A percentile compares a stretch with the other conserved stretches of the same genome.
Conservation (phyloP, 2,888 invertebrate species). For the Caprella mutica region DNA sequence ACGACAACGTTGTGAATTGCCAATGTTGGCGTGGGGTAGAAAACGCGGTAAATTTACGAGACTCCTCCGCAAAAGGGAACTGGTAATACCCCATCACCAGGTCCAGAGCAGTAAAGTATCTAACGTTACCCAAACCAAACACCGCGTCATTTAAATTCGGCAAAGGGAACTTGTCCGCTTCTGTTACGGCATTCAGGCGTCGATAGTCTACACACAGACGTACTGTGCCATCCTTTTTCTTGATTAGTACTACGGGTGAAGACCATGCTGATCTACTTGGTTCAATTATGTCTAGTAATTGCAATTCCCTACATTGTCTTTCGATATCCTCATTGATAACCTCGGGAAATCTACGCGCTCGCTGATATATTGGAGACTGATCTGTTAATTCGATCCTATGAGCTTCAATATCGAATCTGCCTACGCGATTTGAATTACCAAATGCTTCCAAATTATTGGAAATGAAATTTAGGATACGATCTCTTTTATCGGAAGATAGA, state of each 20-base stretch:
- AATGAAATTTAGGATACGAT: too few relatives aligned
- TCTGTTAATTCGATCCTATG: too few relatives aligned
- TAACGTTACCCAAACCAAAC: constrained; percentile 3
- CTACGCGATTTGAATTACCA: too few relatives aligned
- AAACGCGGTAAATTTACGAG: not conserved
- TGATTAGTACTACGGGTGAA: not conserved
- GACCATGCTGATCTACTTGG: too few relatives aligned
- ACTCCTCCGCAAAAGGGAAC: not conserved
- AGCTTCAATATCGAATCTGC: too few relatives aligned
- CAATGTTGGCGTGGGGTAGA: not conserved
- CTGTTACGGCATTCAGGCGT: not conserved
- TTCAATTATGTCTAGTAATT: too few relatives aligned
- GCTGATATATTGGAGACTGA: too few relatives aligned
- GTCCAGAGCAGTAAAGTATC: constrained; percentile 5
- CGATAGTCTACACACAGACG: constrained; percentile 3
- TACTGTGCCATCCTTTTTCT: not conserved
- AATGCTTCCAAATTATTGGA: too few relatives aligned
- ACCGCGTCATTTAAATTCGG: not conserved
- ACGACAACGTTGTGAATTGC: not conserved
- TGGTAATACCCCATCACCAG: not conserved
- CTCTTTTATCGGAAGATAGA: too few relatives aligned
- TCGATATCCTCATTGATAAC: too few relatives aligned
- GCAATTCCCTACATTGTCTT: too few relatives aligned
- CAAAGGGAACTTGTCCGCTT: not conserved
- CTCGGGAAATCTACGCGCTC: too few relatives aligned